Evolutionary conservation across 2,113 vertebrate genomes (phyloP), one percentile per base, ranked within the genome.

Genomic region (Cisticola juncidis): DNA sequence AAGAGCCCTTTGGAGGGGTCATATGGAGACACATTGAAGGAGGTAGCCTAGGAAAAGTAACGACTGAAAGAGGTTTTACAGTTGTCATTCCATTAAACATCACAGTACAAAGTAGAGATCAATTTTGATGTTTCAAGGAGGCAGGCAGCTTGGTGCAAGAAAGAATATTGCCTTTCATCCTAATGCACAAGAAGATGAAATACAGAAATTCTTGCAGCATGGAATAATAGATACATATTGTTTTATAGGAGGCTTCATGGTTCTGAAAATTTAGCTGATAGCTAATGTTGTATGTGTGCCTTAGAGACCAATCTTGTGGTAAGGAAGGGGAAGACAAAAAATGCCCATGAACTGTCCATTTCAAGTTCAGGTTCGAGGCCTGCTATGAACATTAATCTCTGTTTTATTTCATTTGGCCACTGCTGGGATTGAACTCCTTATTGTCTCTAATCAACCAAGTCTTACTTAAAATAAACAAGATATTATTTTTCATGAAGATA

Each of bases 91-190:
- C 6, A 28, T 71, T 80, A 83, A 88, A 22, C 8, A 47, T 20
- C 28, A 26, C 12, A 35, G 45, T 29, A 18, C 14, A 53, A 87
- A 71, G 23, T 3, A 70, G 9, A 42, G 11, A 57, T 40, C 13
- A 50, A 54, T 15, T 91, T 14, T 53, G 17, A 9, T 53, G 11
- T 56, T 79, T 38, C 23, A 35, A 47, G 24, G 23, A 44, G 1
- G 2, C 0, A 0, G 12, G 4, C 2, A 7, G 7, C 3, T 3
- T 6, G 18, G 36, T 44, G 14, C 16, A 66, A 66, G 21, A 78
- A 68, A 26, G 15, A 5, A 23, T 31, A 21, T 6, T 94, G 24
- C 3, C 12, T 56, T 56, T 73, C 5, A 5, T 83, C 8, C 5
- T 64, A 74, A 40, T 64, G 14, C 6, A 89, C 4, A 26, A 70